Evolutionary conservation across 2,797 vertebrate species (phyloP), one percentile per base, ranked within the genome.

Genomic region (Tangara arthus): DNA sequence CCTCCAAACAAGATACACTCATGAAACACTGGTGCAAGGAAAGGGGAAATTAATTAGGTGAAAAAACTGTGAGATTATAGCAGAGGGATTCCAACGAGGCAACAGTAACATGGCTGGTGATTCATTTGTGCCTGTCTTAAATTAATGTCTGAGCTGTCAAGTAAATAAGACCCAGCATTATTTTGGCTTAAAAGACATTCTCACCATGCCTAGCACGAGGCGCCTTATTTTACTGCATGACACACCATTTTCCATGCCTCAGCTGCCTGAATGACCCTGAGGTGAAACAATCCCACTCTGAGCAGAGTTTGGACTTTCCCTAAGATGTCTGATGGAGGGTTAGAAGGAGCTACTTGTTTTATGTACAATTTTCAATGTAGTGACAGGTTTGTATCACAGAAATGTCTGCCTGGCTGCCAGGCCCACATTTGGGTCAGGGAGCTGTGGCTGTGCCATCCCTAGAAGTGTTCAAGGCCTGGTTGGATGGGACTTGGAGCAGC

Each of bases 1-100:
- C 98, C 98, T 98, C 97, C 98, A 98, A 99, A 99, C 98, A 98
- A 98, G 97, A 97, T 97, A 98, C 98, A 98, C 98, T 98, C 98
- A 97, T 98, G 98, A 98, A 98, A 98, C 98, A 98, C 97, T 97
- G 97, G 98, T 98, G 97, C 97, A 98, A 98, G 97, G 98, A 98
- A 98, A 96, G 97, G 98, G 96, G 98, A 98, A 99, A 99, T 99
- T 98, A 99, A 99, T 99, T 99, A 99, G 98, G 98, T 98, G 98
- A 98, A 98, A 98, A 98, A 98, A 98, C 97, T 97, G 97, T 97
- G 97, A 99, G 98, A 99, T 99, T 98, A 99, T 98, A 98, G 98
- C 97, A 97, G 73, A 97, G 98, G 98, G 98, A 98, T 98, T 98
- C 97, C 98, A 97, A 98, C 92, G 95, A 98, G 98, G 98, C 98